Base-by-base conservation (phyloP, 2,888 invertebrate genomes). In the Erebia palarica region DNA sequence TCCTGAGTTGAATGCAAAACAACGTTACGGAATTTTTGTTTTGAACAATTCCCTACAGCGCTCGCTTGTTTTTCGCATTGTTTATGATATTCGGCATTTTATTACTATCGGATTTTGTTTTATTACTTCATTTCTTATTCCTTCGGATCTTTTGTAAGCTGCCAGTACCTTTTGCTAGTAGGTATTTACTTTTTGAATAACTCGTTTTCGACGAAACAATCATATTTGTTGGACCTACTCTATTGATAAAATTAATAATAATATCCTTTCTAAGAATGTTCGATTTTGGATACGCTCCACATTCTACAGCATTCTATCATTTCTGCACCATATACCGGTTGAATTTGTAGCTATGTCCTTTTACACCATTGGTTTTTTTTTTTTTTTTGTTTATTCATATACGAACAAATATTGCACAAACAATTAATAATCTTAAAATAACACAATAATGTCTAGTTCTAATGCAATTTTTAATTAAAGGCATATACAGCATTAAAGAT, bases 141-240 rank as follows among this genome's bases (percentile, higher is more conserved):
- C 80, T 76, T 70, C 78, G 82, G 86, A 86, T 86, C 84, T 87
- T 88, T 82, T 78, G 82, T 81, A 82, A 87, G 85, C 86, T 87
- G 75, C 69, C 59, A 74, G 73, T 68, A 76, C 73, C 63, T 72
- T 68, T 72, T 21, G 65, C 71, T 42, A 42, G 73, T 66, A 36
- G 36, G 36, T 36, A 36, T 36, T 36, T 7, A 61, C 68, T 77
- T 75, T 73, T 59, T 18, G 16, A 16, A 8, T 18, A 13, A 36
- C 55, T 53, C 11, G 57, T 57, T 42, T 42, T 42, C 36, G 36
- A 51, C 27, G 10, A 14, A 44, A 57, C 5, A 14, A 44, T 44
- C 21, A 1, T 42, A 10, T 53, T 21, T 5, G 1, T 60, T 16
- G n/a, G 8, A 14, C 13, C 14, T 49, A 36, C 49, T 63, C 18